Percentiles rank a stretch among this genome's conserved stretches.
Conservation (phyloP, 92 coral and sea anemone genomes). For the Virgularia gustaviana region DNA sequence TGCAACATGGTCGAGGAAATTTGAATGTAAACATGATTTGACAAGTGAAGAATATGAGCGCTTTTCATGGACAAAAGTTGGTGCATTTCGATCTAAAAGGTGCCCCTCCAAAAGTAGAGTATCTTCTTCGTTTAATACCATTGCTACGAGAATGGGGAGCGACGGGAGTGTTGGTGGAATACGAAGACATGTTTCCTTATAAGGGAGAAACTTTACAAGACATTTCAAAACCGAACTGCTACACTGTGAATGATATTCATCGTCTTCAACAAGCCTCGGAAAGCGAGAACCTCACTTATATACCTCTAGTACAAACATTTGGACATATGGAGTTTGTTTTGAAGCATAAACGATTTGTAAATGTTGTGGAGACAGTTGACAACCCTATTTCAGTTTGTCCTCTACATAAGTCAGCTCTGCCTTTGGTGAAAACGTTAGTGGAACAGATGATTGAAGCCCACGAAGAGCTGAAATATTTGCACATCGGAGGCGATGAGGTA, state of each 20-base stretch:
- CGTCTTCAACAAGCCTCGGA: constrained; percentile 55
- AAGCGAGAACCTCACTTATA: constrained; percentile 53
- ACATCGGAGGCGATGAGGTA: constrained; percentile 92
- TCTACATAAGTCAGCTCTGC: constrained; percentile 59
- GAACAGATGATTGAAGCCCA: constrained; percentile 67
- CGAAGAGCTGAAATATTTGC: constrained; percentile 66
- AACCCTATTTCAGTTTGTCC: constrained; percentile 77
- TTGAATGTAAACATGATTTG: background rate
- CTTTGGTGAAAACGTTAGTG: constrained; percentile 59
- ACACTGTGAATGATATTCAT: constrained; percentile 57
- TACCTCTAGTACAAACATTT: constrained; percentile 83
- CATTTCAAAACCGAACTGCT: constrained; percentile 62
- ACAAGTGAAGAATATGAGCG: constrained; percentile 9
- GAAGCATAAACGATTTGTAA: constrained; percentile 64
- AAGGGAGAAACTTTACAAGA: constrained; percentile 56
- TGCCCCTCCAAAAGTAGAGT: constrained; percentile 87
- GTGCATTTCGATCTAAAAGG: constrained; percentile 92
- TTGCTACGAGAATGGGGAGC: constrained; percentile 88
- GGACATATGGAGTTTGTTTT: constrained; percentile 87
- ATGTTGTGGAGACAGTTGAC: constrained; percentile 54
- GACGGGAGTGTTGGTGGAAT: constrained; percentile 85
- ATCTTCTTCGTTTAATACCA: constrained; percentile 73
- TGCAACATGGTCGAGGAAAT: too few relatives aligned
- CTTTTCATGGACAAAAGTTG: constrained; percentile 72
- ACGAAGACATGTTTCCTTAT: constrained; percentile 94